Base-by-base conservation (phyloP, 2,113 vertebrate species). In the Burhinus oedicnemus region DNA sequence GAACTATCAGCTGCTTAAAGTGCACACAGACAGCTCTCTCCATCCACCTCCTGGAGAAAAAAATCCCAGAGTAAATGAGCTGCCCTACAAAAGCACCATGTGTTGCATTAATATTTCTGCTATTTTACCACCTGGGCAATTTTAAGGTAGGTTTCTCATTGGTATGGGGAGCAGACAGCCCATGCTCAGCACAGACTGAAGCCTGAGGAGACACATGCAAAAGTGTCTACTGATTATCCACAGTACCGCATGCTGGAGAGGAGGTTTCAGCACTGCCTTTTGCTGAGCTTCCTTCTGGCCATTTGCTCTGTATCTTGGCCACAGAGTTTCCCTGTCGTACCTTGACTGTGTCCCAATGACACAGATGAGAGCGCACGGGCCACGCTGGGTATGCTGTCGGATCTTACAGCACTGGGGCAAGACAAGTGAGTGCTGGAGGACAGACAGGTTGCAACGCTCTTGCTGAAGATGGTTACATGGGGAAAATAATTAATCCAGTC, bases 81-180 rank as follows among this genome's bases (percentile, higher is more conserved):
- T 95, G 76, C 45, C 87, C 45, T 44, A 78, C 51, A 49, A 93
- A 91, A 98, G 98, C 97, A 98, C 97, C 97, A 92, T 68, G 57
- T 74, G 8, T 91, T 32, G 57, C 30, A 16, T 64, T 30, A 34
- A 15, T 52, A n/a, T 65, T 90, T 75, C 5, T 15, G 47, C 44
- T 76, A 23, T 19, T 75, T 64, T 69, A n/a, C 7, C 57, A 72
- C 84, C 47, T 58, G 89, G 40, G 66, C 52, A 52, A 34, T 60
- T 51, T 23, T 34, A 64, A 74, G 66, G 85, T 77, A 32, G 21
- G 44, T 64, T 70, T 75, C 45, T 80, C 70, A 92, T 57, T 57
- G 42, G 26, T 40, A 14, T 27, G 78, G 60, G 68, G 57, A 94
- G 58, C 75, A 76, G 69, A 22, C 10, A 75, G 68, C 42, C 69